phyloP scores from a whole-genome alignment of 2,113 vertebrate species.

The Phalacrocorax pelagicus region DNA sequence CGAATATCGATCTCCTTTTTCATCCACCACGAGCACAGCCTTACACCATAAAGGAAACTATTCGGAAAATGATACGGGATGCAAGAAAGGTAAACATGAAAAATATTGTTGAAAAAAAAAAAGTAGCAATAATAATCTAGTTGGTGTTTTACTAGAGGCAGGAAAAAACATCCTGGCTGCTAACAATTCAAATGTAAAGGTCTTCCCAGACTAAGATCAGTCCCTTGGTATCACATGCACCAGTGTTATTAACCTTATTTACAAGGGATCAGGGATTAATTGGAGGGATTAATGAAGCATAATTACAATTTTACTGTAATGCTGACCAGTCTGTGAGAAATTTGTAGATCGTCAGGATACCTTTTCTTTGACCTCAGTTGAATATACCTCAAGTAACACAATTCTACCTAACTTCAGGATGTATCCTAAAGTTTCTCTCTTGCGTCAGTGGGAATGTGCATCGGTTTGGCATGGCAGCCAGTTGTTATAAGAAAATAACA shows the following conservation, averaged over 20 bases:
- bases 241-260: not conserved
- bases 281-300: not conserved
- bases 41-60: constrained; percentile 92
- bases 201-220: not conserved
- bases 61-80: constrained; percentile 90
- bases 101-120: not conserved
- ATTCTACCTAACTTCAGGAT: not conserved
- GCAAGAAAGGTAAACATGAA: constrained; percentile 87
- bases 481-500: not conserved
- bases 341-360: not conserved
- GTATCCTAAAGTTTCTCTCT: not conserved
- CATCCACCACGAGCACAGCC: constrained; percentile 89
- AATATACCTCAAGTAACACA: not conserved
- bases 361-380: not conserved
- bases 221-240: not conserved
- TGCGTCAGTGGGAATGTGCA: not conserved
- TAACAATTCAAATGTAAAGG: not conserved
- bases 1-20: constrained; percentile 90
- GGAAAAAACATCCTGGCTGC: not conserved
- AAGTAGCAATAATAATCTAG: not conserved
- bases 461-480: not conserved
- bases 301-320: not conserved
- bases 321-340: not conserved
- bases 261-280: not conserved
- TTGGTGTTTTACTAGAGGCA: not conserved